Evolutionary conservation across 2,113 vertebrate species (phyloP).

Genomic region (Panthera tigris): DNA sequence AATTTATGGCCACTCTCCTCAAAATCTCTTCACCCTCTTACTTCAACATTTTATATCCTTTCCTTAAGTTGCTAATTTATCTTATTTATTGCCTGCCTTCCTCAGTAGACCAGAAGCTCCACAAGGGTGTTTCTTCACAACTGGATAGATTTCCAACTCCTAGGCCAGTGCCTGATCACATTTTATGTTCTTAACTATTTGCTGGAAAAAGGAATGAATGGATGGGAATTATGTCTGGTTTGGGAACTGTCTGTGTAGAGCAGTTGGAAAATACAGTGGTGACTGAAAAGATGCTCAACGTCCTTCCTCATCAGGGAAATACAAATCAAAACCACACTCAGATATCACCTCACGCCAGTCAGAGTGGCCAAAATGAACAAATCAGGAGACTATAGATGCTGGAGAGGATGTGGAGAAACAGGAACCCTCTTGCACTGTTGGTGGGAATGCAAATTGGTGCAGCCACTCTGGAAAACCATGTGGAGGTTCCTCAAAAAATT

Average conservation of each 20-base stretch:
- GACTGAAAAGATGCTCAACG: background rate
- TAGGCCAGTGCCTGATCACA: background rate
- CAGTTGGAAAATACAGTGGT: background rate
- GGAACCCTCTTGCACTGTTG: too few species aligned
- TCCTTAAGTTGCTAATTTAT: background rate
- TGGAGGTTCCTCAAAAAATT: too few species aligned
- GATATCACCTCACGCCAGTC: too few species aligned
- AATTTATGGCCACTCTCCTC: background rate
- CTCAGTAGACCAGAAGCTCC: background rate
- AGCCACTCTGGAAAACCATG: too few species aligned
- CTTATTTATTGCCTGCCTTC: background rate
- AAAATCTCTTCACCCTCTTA: background rate
- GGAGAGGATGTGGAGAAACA: too few species aligned
- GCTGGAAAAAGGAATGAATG: background rate
- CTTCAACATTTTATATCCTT: background rate
- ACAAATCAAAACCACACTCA: too few species aligned
- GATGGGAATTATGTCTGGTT: background rate
- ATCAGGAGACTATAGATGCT: too few species aligned
- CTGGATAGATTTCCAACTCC: background rate
- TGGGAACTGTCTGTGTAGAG: background rate
- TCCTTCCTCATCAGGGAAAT: too few species aligned
- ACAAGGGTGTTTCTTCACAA: background rate
- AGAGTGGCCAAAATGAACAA: too few species aligned
- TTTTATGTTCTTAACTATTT: background rate
- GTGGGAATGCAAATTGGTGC: too few species aligned